Base-by-base conservation (phyloP, 2,888 invertebrate species). In the Brachylomia viminalis region DNA sequence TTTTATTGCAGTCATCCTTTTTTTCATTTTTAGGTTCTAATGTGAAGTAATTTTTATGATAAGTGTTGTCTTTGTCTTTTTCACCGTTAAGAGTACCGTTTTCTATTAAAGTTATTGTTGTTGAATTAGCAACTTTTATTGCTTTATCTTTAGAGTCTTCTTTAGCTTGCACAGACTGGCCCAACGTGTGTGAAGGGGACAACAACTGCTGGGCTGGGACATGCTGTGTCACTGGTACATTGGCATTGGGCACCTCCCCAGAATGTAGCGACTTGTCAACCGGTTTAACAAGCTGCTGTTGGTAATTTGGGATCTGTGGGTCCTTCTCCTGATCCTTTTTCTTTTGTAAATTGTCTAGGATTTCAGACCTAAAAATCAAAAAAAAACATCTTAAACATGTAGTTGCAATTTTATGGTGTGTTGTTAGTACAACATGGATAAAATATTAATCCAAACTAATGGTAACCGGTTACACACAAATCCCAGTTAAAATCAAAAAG, bases 291-390 rank as follows among this genome's bases (percentile, higher is more conserved):
- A 93, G 80, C 78, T 92, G 93, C 83, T 93, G 94, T 79, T 94
- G 95, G 76, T 92, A 95, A 72, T 88, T 91, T 10, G 94, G 86
- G 80, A 91, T 93, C 70, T 92, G 94, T 0, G 93, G 90, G 69
- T 94, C 95, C 61, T 96, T 96, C 13, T 95, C 95, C 78, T 94
- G 95, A 38, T 96, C 96, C 82, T 96, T 96, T 87, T 95, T 97
- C 91, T 97, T 97, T 87, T 97, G 97, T 77, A 97, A 93, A 89
- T 94, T 97, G 90, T 97, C 97, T 95, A 97, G 94, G 89, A 97
- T 97, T 91, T 97, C 97, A 91, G 97, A 97, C 96, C 97, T 97
- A 95, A 13, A 96, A 97, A 82, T 65, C 89, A 72, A 70, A 64
- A 68, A 30, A 33, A 4, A n/a, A 38, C 1, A 45, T 45, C 17